Conservation (phyloP, 2,113 vertebrate species). For the Sturnus vulgaris region DNA sequence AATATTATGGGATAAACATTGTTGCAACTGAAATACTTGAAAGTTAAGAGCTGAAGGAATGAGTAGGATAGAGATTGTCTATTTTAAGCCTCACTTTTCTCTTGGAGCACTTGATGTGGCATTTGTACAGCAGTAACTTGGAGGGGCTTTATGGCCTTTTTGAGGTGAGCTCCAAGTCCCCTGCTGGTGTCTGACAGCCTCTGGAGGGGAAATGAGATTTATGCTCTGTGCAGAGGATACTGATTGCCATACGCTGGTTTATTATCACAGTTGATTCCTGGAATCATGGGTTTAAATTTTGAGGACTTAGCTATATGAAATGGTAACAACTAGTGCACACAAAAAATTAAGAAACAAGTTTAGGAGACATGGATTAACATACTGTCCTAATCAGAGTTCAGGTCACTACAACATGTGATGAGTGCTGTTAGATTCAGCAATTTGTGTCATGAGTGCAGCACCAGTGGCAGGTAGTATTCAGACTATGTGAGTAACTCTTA, state of each 20-base stretch:
- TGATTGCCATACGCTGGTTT: rapidly evolving
- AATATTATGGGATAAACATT: constrained; percentile 49
- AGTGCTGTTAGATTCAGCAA: background rate
- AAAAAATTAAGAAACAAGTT: background rate
- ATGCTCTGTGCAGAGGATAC: background rate
- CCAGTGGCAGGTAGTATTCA: background rate
- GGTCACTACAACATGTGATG: background rate
- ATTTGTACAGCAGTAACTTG: rapidly evolving
- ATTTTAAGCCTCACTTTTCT: background rate
- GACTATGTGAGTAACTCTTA: background rate
- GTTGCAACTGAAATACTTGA: background rate
- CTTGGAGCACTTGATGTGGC: rapidly evolving
- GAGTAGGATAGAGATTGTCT: background rate
- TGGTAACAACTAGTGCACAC: background rate
- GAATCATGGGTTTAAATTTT: background rate
- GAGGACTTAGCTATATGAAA: background rate
- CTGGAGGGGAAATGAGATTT: background rate
- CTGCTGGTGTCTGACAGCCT: background rate
- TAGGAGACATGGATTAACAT: background rate
- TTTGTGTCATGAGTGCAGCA: background rate
- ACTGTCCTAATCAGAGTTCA: background rate
- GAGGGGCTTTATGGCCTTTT: background rate
- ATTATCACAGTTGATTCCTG: background rate
- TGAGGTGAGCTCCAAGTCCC: background rate
- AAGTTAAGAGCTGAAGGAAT: constrained; percentile 19